phyloP scores from a whole-genome alignment of 2,888 invertebrate species.

The Hyposoter dolosus region DNA sequence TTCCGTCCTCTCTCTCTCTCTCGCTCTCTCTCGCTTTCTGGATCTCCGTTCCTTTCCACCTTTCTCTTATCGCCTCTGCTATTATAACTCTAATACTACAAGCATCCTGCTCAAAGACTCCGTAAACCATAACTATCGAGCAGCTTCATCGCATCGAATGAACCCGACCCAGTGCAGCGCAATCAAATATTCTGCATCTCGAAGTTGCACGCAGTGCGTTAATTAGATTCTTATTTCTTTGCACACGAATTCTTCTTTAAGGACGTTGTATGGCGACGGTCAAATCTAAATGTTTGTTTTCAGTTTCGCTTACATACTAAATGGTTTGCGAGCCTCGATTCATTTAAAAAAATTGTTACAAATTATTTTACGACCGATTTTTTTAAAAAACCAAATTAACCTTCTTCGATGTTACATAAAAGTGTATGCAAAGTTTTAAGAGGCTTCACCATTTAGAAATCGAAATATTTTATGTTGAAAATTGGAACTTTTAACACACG shows the following conservation, averaged over 20 bases:
- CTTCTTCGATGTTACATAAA: too few relatives aligned
- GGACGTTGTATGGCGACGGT: too few relatives aligned
- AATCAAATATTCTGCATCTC: neutral
- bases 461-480: too few relatives aligned
- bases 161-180: neutral
- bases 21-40: neutral
- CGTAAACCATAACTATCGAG: constrained; percentile 31
- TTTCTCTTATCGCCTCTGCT: constrained; percentile 35
- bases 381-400: too few relatives aligned
- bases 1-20: neutral
- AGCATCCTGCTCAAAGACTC: constrained; percentile 16
- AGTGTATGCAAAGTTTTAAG: too few relatives aligned
- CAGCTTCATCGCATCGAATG: constrained; percentile 27
- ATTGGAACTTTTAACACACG: too few relatives aligned
- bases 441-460: too few relatives aligned
- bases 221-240: neutral
- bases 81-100: constrained; percentile 31
- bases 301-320: too few relatives aligned
- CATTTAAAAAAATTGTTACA: too few relatives aligned
- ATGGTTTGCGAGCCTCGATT: too few relatives aligned
- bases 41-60: neutral
- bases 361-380: too few relatives aligned
- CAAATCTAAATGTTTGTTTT: too few relatives aligned
- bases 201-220: neutral
- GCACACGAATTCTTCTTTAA: neutral